Percentiles rank a stretch among this genome's conserved stretches.
Conservation (phyloP, 2,797 vertebrate species). For the Characodon lateralis region DNA sequence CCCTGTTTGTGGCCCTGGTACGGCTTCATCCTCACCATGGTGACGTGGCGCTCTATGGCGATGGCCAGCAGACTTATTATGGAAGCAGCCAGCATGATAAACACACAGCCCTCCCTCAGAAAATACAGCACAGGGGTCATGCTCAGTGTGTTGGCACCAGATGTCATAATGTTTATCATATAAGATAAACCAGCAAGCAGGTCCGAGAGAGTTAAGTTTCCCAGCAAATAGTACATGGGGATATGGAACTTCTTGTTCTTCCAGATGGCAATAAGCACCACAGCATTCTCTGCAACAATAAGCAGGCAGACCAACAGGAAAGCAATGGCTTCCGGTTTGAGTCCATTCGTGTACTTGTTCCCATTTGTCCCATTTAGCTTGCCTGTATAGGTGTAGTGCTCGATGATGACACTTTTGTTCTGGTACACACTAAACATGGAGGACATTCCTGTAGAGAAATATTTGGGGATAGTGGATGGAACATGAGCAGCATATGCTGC, state of each 20-base stretch:
- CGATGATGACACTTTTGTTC: constrained; percentile 77
- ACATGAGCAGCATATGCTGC: constrained; percentile 41
- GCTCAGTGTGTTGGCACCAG: constrained; percentile 84
- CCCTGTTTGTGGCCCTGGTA: constrained; percentile 85
- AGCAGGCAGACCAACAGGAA: constrained; percentile 88
- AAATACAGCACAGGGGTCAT: constrained; percentile 90
- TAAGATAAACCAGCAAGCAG: constrained; percentile 89
- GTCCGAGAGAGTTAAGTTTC: constrained; percentile 90
- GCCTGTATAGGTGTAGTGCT: constrained; percentile 90
- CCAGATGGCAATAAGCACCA: constrained; percentile 88
- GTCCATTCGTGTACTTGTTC: constrained; percentile 80
- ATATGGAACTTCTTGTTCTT: constrained; percentile 91
- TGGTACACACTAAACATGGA: constrained; percentile 80
- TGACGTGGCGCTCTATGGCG: constrained; percentile 90
- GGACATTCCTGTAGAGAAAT: constrained; percentile 44
- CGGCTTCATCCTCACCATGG: constrained; percentile 89
- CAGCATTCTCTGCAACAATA: constrained; percentile 86
- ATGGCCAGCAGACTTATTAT: constrained; percentile 90
- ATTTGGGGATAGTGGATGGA: constrained; percentile 39
- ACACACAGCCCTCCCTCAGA: constrained; percentile 87
- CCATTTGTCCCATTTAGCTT: constrained; percentile 81
- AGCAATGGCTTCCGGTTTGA: constrained; percentile 80
- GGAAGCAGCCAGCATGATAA: constrained; percentile 87
- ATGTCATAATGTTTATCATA: constrained; percentile 89
- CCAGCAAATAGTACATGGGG: constrained; percentile 91